Base-by-base conservation (phyloP, 2,113 vertebrate species). In the Alouatta palliata region DNA sequence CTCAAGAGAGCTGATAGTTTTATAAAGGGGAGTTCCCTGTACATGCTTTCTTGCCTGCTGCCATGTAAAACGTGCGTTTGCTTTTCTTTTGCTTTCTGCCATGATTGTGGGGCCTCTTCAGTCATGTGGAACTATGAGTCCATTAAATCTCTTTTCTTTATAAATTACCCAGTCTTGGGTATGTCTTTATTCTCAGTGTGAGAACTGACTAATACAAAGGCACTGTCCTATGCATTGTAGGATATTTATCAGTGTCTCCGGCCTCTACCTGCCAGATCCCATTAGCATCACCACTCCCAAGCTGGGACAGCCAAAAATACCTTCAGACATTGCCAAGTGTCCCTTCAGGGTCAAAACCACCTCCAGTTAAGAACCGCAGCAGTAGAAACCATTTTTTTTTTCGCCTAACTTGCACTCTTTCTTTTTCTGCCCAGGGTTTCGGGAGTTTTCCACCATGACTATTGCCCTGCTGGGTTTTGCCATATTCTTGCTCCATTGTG, bases 401-500 rank as follows among this genome's bases (percentile, higher is more conserved):
- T 0, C 11, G 1, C 45, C 83, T 94, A 77, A 97, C 45, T 37
- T 77, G 11, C 0, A 17, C 25, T 1, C 94, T 94, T 54, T 58
- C 95, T 96, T 96, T 19, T 61, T 47, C 19, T 49, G 3, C 95
- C 77, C 96, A 98, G 98, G 96, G 70, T 81, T 88, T 70, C 0
- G 84, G 95, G 95, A 94, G 94, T 56, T 93, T 86, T 96, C 4
- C 98, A 98, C 88, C 97, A 99, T 99, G 99, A 98, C 97, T 90
- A 58, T 97, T 95, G 96, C 88, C 89, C 90, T 97, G 37, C 92
- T 98, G 96, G 98, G 90, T 96, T 95, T 98, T 97, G 96, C 85
- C 73, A 37, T 98, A 66, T 89, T 99, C 90, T 96, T 99, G 70
- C 91, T 99, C 75, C 98, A 97, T 6, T 94, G 97, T 58, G 94